Conservation (phyloP, 1,140 invertebrate genomes). For the Bombus difficillimus region DNA sequence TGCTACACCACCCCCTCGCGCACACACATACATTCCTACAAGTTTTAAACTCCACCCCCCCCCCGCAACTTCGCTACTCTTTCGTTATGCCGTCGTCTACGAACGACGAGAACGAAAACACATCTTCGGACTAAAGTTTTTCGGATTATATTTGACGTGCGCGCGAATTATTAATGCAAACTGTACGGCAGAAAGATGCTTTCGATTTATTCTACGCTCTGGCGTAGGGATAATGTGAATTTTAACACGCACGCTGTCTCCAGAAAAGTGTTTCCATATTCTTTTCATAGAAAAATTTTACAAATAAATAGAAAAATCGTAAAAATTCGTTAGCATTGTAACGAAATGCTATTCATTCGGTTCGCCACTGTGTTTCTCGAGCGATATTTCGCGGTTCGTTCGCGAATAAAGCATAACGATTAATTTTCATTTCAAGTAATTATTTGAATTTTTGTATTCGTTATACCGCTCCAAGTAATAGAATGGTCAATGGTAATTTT, state of each 20-base stretch:
- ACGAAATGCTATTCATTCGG: no score
- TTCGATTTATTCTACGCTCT: not conserved
- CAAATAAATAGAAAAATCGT: no score
- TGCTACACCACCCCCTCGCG: not conserved
- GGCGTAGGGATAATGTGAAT: not conserved
- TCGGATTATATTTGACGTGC: conserved; percentile 3
- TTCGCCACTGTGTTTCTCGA: no score
- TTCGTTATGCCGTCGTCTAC: conserved; percentile 50
- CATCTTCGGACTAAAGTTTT: conserved; percentile 47
- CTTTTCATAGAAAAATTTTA: no score
- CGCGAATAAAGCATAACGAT: not conserved
- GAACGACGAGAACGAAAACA: conserved; percentile 54
- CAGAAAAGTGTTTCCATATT: no score
- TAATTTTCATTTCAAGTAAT: no score
- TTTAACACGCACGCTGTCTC: not conserved
- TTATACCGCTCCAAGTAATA: not conserved
- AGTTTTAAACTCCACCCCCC: conserved; percentile 63
- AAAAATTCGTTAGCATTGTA: no score
- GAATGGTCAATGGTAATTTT: not conserved
- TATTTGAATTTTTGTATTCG: accelerated
- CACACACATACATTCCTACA: conserved; percentile 52
- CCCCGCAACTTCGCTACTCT: conserved; percentile 45
- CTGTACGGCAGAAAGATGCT: no score
- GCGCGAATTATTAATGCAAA: conserved; percentile 56
- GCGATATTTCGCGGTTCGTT: not conserved